Base-by-base conservation (phyloP, 1,140 invertebrate species). In the Bicyclus anynana region DNA sequence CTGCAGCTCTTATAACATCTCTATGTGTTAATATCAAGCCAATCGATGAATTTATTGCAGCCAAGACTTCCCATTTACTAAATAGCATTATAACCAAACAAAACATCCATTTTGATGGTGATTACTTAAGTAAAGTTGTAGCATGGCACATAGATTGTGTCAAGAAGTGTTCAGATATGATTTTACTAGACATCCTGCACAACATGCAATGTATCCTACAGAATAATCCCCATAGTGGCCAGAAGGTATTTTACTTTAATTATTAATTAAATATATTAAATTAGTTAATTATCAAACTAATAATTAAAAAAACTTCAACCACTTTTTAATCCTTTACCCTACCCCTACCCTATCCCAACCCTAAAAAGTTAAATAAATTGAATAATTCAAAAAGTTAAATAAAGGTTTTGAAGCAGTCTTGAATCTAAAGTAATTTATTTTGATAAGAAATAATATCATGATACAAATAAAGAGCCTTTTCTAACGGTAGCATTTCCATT, bases 21-120 rank as follows among this genome's bases (percentile, higher is more conserved):
- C 62, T 88, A 29, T 88, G 75, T 48, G 23, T 69, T 27, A 77
- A 75, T 52, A 80, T 88, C 14, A 81, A 70, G 64, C 74, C 80
- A 7, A 38, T n/a, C n/a, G 80, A 88, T 71, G 76, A 83, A 37
- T 74, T 73, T 56, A 54, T 87, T 26, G 65, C 72, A n/a, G 71
- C 78, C 29, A 86, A 86, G 72, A 67, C 77, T 35, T 86, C 84
- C 46, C 78, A 79, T 68, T 68, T 87, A 50, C 65, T 87, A 18
- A 78, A 72, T 29, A 80, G 62, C 50, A 62, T 86, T 44, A 27
- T 80, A 7, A 80, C 69, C 7, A 84, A 80, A 59, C 79, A 84
- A 60, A 86, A 72, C 47, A 53, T 86, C 16, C 64, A 74, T 47
- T 75, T 85, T 65, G 59, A 60, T 14, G 37, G 59, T 51, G 70